Evolutionary conservation across 2,113 vertebrate genomes (phyloP).

Genomic region (Takifugu bimaculatus): DNA sequence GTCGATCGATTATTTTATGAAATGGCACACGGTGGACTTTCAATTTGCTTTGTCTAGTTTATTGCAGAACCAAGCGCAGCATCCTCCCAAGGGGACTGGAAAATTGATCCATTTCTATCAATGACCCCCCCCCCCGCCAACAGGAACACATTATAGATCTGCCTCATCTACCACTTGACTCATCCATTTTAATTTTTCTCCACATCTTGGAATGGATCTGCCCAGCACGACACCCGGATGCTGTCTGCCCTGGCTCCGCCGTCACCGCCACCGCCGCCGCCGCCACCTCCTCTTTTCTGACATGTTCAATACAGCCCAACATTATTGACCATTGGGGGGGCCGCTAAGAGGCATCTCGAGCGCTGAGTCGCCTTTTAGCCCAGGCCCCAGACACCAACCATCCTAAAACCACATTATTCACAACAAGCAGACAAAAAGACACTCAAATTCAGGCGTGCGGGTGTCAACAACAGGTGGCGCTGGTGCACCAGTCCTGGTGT

Average conservation of each 20-base stretch:
- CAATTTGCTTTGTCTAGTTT: too few relatives aligned
- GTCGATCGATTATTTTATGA: too few relatives aligned
- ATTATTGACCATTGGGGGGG: slow-evolving; percentile 64
- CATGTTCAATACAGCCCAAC: slow-evolving; percentile 63
- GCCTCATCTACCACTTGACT: slow-evolving; percentile 16
- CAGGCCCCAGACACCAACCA: background rate
- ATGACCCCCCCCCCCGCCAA: too few relatives aligned
- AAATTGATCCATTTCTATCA: too few relatives aligned
- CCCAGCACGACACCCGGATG: slow-evolving; percentile 25
- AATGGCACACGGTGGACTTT: too few relatives aligned
- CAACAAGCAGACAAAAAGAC: background rate
- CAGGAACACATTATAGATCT: background rate
- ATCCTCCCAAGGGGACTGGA: too few relatives aligned
- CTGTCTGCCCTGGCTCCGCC: slow-evolving; percentile 9
- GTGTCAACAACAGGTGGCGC: slow-evolving; percentile 60
- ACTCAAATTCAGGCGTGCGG: background rate
- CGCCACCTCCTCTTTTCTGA: slow-evolving; percentile 45
- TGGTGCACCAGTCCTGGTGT: slow-evolving; percentile 41
- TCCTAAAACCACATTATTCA: background rate
- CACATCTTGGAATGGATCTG: slow-evolving; percentile 27
- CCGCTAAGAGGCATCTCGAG: slow-evolving; percentile 57
- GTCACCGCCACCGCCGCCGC: slow-evolving; percentile 13
- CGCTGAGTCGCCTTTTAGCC: slow-evolving; percentile 21
- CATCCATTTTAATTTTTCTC: slow-evolving; percentile 12
- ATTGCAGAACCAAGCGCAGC: too few relatives aligned